These are phyloP conservation scores for Eremobia ochroleuca DNA, from an alignment of 2,888 invertebrate genomes.

Conservation along the genomic window DNA sequence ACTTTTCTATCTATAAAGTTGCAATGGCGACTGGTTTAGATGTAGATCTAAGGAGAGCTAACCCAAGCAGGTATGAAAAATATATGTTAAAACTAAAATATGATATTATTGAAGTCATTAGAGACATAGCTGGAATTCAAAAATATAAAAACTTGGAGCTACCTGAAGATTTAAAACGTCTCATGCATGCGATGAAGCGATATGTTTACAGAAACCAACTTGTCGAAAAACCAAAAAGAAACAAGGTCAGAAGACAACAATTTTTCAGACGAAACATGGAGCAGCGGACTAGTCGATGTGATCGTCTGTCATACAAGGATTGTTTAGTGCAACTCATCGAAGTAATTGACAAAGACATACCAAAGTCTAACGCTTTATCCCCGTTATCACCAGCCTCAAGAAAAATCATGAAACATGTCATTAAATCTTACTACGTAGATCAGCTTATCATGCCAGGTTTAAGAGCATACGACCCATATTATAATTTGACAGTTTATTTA, in stretches of 20 bases:
- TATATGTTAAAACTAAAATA: conserved; percentile 77
- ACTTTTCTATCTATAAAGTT: conserved; percentile 72
- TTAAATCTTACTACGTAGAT: conserved; percentile 71
- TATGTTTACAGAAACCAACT: conserved; percentile 68
- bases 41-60: conserved; percentile 64
- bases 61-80: conserved; percentile 65
- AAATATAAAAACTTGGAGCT: conserved; percentile 66
- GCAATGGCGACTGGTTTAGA: conserved; percentile 64
- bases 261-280: conserved; percentile 27
- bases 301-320: conserved; percentile 55
- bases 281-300: conserved; percentile 27
- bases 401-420: conserved; percentile 75
- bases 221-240: conserved; percentile 34
- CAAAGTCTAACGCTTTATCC: conserved; percentile 67
- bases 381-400: conserved; percentile 70
- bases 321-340: conserved; percentile 73
- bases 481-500: conserved; percentile 75
- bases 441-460: conserved; percentile 64
- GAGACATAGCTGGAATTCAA: conserved; percentile 75
- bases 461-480: conserved; percentile 68
- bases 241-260: conserved; percentile 13
- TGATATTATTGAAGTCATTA: conserved; percentile 79
- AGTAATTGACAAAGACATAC: conserved; percentile 72
- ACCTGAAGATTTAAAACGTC: conserved; percentile 72
- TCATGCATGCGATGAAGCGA: conserved; percentile 75